Conservation (phyloP, 2,888 invertebrate species). For the Merodon equestris region DNA sequence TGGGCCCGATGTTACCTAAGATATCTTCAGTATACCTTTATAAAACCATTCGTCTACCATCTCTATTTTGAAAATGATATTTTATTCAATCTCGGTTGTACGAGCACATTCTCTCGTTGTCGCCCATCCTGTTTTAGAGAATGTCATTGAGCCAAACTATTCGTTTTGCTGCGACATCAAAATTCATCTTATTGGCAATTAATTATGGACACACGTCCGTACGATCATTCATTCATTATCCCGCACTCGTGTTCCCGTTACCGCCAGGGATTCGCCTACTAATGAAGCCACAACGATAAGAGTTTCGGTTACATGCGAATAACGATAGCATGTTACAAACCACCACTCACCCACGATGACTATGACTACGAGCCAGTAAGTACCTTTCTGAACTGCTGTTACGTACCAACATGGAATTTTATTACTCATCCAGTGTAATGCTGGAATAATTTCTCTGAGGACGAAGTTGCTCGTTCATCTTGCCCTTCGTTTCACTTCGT, state of each 20-base stretch:
- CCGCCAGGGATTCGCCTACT: conserved; percentile 10
- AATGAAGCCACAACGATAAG: conserved; percentile 32
- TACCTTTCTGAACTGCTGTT: conserved; percentile 14
- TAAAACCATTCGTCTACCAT: too few relatives aligned
- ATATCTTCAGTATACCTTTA: too few relatives aligned
- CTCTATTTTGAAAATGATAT: too few relatives aligned
- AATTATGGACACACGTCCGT: conserved; percentile 43
- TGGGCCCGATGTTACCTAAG: too few relatives aligned
- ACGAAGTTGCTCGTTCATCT: conserved; percentile 37
- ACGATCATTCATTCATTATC: conserved; percentile 6
- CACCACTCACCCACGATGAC: conserved; percentile 8
- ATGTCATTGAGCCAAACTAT: too few relatives aligned
- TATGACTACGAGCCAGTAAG: background rate
- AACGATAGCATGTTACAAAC: conserved; percentile 9
- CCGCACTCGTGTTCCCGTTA: background rate
- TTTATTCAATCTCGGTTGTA: too few relatives aligned
- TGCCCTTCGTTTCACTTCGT: background rate
- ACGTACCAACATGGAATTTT: conserved; percentile 41
- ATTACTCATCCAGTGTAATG: conserved; percentile 53
- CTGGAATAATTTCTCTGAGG: conserved; percentile 59
- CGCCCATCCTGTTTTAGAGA: too few relatives aligned
- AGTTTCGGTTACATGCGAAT: conserved; percentile 30
- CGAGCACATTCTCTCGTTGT: too few relatives aligned
- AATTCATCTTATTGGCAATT: conserved; percentile 51
- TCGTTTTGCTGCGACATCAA: conserved; percentile 22